Evolutionary conservation across 1,140 invertebrate genomes (phyloP), one percentile per base, ranked within the genome.

Genomic region (Drosophila watanabei): DNA sequence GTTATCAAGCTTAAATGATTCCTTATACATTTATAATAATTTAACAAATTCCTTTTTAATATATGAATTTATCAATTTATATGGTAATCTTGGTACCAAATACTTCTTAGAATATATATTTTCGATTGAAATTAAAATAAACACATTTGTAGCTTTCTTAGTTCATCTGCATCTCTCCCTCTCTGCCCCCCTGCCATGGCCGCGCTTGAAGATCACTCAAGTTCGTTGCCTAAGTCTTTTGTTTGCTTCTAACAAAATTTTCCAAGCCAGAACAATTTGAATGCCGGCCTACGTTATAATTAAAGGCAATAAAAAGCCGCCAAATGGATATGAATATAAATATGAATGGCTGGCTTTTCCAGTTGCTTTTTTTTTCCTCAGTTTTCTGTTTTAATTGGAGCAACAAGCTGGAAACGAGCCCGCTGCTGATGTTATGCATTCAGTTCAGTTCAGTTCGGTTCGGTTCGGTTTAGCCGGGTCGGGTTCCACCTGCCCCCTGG

Each of bases 301-400:
- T 76, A 76, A 57, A 66, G 73, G 73, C 73, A 66, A 76, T 76
- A 76, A 76, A 77, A 69, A 76, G 52, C 48, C 59, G 73, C 66
- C 66, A 70, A 76, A 77, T 66, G 59, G 33, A 66, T 82, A 63
- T 66, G 75, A 76, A 66, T 76, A 72, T 72, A 65, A 72, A 58
- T 72, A 58, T 72, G 24, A 35, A 28, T 52, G 35, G 37, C 37
- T 56, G 48, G 11, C 73, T 76, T 76, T 76, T 76, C 72, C 68
- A 75, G 57, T 72, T 56, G 41, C 43, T 49, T 72, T 69, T 52
- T 18, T 35, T 30, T 51, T 48, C 24, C 28, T 54, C 39, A n/a
- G 45, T 28, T 71, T 46, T 41, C 28, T 61, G 57, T 62, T 57
- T 72, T 72, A 72, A 72, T 72, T 72, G 69, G 69, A 72, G 43